Evolutionary conservation across 1,140 invertebrate species (phyloP), one percentile per base, ranked within the genome.

Genomic region (Bathynomus jamesi): DNA sequence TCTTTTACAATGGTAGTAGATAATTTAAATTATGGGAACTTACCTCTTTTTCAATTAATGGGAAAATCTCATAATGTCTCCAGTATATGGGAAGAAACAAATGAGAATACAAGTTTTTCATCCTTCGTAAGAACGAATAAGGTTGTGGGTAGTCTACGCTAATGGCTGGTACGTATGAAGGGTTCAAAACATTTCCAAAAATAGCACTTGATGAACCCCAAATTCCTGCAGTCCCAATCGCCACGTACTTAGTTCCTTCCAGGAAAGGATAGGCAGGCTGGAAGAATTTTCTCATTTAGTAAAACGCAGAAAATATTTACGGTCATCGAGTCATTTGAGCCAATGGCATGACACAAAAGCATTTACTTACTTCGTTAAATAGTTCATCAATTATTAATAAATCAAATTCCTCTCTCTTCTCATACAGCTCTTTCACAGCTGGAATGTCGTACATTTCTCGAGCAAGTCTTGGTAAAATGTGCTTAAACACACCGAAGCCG

Each of bases 361-460:
- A n/a, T n/a, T n/a, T n/a, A n/a, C n/a, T 46, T 61, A 69, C 67
- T 13, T 69, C 67, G 25, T 69, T 69, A 31, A 69, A 69, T 10
- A 69, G 17, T 3, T 27, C 53, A 31, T 61, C 62, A 10, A 69
- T 10, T 17, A 69, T 61, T 4, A 69, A 61, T 2, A 69, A 13
- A 30, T 69, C 67, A 24, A 69, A 69, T 69, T 69, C 53, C 25
- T 69, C 29, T 4, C 67, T 32, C 13, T 60, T 60, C 11, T 69
- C 30, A 30, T 61, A 69, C 8, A 69, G 67, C 21, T 69, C 67
- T 28, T 28, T 69, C 5, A 69, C 46, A 3, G 31, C 53, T 4
- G 67, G 67, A 60, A 28, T 61, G 67, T 69, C 67, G 28, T 69
- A 69, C 2, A 69, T 29, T 3, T 67, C 65, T 69, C 28, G 32